Conservation (phyloP, 1,140 invertebrate genomes). For the Macrobrachium nipponense region DNA sequence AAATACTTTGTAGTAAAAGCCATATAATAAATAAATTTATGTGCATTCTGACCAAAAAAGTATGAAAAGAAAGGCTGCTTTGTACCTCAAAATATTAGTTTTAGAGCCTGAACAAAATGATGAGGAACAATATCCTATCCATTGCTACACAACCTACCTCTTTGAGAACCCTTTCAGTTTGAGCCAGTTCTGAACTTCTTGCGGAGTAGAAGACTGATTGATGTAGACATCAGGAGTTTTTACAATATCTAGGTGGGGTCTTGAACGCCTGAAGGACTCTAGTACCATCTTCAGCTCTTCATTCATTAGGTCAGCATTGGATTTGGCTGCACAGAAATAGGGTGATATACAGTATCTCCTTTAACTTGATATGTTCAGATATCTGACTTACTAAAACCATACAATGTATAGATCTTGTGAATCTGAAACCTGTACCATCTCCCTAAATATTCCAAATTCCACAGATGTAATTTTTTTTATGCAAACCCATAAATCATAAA, state of each 20-base stretch:
- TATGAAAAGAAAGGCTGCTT: neutral
- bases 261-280: constrained; percentile 74
- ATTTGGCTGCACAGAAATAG: constrained; percentile 46
- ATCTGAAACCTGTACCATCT: no score
- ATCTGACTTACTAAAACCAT: no score
- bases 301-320: constrained; percentile 72
- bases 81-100: neutral
- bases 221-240: constrained; percentile 81
- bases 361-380: no score
- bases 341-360: neutral
- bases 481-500: no score
- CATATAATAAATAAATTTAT: no score
- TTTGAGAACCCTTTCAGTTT: constrained; percentile 80
- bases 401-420: no score
- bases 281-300: constrained; percentile 79
- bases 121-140: neutral
- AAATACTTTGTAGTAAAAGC: no score
- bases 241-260: constrained; percentile 74
- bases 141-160: constrained; percentile 65
- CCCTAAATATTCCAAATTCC: no score
- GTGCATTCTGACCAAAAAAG: no score
- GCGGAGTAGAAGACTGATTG: constrained; percentile 74
- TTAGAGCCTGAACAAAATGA: neutral
- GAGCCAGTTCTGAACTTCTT: constrained; percentile 82
- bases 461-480: no score